Percentiles rank a stretch among this genome's conserved stretches.
Conservation (phyloP, 2,888 invertebrate genomes). For the Hirtodrosophila confusa region DNA sequence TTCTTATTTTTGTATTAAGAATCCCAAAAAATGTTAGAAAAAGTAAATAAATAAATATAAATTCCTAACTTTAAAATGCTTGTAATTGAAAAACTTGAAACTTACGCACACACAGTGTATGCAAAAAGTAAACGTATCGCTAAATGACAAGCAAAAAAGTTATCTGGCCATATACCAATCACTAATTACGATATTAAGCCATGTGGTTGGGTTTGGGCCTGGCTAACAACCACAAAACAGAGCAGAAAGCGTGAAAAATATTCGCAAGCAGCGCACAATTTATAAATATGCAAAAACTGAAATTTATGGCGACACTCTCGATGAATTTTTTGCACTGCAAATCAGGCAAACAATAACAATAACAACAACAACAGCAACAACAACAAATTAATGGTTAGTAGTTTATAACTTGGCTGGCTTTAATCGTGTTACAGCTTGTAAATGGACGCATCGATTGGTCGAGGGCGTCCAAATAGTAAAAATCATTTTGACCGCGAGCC, state of each 20-base stretch:
- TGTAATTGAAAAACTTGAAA: neutral
- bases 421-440: constrained; percentile 63
- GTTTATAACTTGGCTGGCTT: constrained; percentile 51
- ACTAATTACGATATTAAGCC: constrained; percentile 58
- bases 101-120: constrained; percentile 13
- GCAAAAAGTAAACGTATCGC: constrained; percentile 27
- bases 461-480: constrained; percentile 41
- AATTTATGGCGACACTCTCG: constrained; percentile 45
- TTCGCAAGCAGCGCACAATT: constrained; percentile 46
- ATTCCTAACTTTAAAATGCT: too few species aligned
- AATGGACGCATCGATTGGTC: constrained; percentile 49
- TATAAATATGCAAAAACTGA: constrained; percentile 56
- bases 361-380: constrained; percentile 21
- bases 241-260: constrained; percentile 36
- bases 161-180: constrained; percentile 37
- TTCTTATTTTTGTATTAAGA: too few species aligned
- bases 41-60: too few species aligned
- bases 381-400: constrained; percentile 52
- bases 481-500: constrained; percentile 58
- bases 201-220: constrained; percentile 32
- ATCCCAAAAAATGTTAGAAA: too few species aligned
- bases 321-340: constrained; percentile 18
- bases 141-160: constrained; percentile 17
- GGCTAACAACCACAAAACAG: constrained; percentile 18
- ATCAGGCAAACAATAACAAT: constrained; percentile 8